Conservation (phyloP, 2,888 invertebrate genomes). For the Dicranocentrus wangi region DNA sequence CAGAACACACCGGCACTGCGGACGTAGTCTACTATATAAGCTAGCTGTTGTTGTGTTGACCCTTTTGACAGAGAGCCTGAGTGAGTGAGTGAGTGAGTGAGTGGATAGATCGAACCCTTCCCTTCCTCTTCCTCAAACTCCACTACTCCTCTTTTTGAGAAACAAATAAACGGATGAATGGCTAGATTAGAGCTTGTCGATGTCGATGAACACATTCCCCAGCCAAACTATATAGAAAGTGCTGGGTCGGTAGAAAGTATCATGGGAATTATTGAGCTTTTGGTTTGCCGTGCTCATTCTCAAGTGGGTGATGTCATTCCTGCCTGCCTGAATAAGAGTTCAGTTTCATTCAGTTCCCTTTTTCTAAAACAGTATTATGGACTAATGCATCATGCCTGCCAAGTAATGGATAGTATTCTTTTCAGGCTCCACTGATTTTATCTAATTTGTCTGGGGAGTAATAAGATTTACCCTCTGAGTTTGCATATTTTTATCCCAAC, state of each 20-base stretch:
- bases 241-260: neutral
- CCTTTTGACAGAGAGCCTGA: no score
- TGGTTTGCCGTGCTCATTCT: constrained; percentile 18
- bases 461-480: constrained; percentile 32
- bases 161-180: constrained; percentile 47
- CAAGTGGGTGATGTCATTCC: constrained; percentile 27
- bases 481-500: constrained; percentile 4
- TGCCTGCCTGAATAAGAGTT: no score
- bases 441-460: constrained; percentile 50
- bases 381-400: neutral
- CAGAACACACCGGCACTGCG: neutral
- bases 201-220: neutral
- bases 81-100: no score
- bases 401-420: constrained; percentile 35
- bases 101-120: no score
- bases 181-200: constrained; percentile 38
- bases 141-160: constrained; percentile 9
- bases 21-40: neutral
- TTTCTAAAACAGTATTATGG: neutral
- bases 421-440: constrained; percentile 34
- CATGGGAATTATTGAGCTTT: constrained; percentile 46
- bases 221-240: neutral
- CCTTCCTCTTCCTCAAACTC: no score
- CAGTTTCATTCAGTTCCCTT: no score
- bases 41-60: neutral